A percentile compares a stretch with the other conserved stretches of the same genome.
phyloP scores from a whole-genome alignment of 2,888 invertebrate genomes.

The Spodoptera picta region DNA sequence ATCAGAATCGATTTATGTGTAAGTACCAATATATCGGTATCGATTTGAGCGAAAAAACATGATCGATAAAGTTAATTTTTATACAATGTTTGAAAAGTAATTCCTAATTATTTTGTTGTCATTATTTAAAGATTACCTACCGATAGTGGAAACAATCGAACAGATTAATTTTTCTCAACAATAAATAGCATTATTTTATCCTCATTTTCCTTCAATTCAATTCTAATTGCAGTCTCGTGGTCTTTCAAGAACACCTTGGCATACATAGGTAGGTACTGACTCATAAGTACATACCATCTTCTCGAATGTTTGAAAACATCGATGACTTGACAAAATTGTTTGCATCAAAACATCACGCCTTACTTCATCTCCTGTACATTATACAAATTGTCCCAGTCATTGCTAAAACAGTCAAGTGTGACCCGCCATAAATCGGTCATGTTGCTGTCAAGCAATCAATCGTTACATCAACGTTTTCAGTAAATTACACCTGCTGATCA shows the following conservation, averaged over 20 bases:
- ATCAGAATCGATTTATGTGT: constrained; percentile 20
- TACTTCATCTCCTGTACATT: constrained; percentile 1
- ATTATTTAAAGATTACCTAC: too few relatives aligned
- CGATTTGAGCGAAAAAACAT: constrained; percentile 33
- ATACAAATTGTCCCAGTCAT: constrained; percentile 19
- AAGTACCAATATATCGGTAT: constrained; percentile 6
- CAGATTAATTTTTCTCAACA: too few relatives aligned
- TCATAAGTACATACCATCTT: background rate
- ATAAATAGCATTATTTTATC: background rate
- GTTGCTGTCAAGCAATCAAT: constrained; percentile 12
- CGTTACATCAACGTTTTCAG: constrained; percentile 5
- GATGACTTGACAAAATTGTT: constrained; percentile 21
- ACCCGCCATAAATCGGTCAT: background rate
- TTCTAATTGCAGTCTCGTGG: too few relatives aligned
- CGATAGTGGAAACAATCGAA: background rate
- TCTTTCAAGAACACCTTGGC: too few relatives aligned
- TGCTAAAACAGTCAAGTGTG: constrained; percentile 7
- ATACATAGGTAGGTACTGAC: too few relatives aligned
- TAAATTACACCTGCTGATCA: constrained; percentile 11
- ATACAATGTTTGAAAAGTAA: too few relatives aligned
- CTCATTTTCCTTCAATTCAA: too few relatives aligned
- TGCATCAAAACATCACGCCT: background rate
- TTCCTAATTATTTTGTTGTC: too few relatives aligned
- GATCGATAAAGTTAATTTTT: constrained; percentile 16
- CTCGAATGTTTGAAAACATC: constrained; percentile 8